Conservation (phyloP, 2,888 invertebrate genomes). For the Drosophila meridiana region DNA sequence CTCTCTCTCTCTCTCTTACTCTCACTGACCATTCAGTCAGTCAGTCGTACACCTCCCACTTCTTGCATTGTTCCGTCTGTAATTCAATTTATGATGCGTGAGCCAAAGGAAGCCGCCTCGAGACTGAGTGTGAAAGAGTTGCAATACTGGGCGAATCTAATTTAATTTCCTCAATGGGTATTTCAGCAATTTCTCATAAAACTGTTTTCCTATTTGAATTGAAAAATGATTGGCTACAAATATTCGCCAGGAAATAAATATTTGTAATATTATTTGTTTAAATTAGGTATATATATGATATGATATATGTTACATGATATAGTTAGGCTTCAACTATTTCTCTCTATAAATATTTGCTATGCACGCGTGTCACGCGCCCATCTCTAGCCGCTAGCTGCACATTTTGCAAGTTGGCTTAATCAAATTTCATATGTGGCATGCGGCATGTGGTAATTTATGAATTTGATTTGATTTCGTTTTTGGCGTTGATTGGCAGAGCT, state of each 20-base stretch:
- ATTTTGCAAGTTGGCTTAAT: slow-evolving; percentile 48
- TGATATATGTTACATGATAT: not conserved
- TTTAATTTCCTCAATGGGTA: slow-evolving; percentile 28
- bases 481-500: slow-evolving; percentile 64
- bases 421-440: slow-evolving; percentile 57
- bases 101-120: slow-evolving; percentile 3
- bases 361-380: slow-evolving; percentile 40
- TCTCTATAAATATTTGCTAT: not conserved
- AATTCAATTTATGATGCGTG: slow-evolving; percentile 46
- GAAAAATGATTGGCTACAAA: not conserved
- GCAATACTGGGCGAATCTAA: slow-evolving; percentile 10
- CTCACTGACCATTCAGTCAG: slow-evolving; percentile 20
- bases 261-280: not conserved
- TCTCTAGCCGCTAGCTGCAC: slow-evolving; percentile 20
- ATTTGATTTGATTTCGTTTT: slow-evolving; percentile 67
- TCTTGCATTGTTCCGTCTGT: slow-evolving; percentile 20
- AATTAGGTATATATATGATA: not conserved
- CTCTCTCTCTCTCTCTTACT: no score
- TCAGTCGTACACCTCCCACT: slow-evolving; percentile 16
- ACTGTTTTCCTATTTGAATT: slow-evolving; percentile 33
- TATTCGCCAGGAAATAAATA: slow-evolving; percentile 14
- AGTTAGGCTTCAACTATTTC: not conserved
- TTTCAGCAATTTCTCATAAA: slow-evolving; percentile 17
- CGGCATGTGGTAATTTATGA: slow-evolving; percentile 67
- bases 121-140: not conserved